Percentiles rank a stretch among this genome's conserved stretches.
Conservation (phyloP, 2,797 vertebrate genomes). For the Myoxocephalus aenaeus region DNA sequence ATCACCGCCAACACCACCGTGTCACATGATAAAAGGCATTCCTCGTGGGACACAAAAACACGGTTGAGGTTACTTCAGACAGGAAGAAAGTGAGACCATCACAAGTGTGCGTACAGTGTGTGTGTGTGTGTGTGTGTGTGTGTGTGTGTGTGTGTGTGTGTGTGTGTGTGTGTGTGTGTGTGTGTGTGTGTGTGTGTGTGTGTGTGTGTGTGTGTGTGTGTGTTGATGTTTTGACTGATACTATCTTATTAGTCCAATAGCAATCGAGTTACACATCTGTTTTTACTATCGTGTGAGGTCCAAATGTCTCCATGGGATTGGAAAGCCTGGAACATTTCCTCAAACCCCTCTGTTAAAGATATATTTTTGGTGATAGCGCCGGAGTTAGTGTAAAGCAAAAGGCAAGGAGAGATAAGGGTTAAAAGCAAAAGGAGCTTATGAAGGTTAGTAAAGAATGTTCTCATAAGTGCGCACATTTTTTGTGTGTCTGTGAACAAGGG, state of each 20-base stretch:
- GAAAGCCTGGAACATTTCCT: constrained; percentile 47
- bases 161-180: constrained; percentile 14
- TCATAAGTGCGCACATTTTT: constrained; percentile 32
- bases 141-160: constrained; percentile 22
- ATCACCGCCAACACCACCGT: constrained; percentile 44
- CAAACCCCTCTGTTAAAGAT: constrained; percentile 40
- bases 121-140: constrained; percentile 14
- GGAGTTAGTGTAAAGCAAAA: constrained; percentile 32
- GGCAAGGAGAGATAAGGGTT: constrained; percentile 30
- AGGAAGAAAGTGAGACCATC: constrained; percentile 76
- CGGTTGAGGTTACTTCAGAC: constrained; percentile 73
- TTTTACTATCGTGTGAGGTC: constrained; percentile 69
- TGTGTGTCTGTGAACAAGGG: constrained; percentile 14
- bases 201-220: constrained; percentile 20
- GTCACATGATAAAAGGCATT: constrained; percentile 81
- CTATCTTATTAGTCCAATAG: constrained; percentile 61
- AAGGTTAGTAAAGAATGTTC: constrained; percentile 50
- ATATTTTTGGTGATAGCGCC: constrained; percentile 38
- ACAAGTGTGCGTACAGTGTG: constrained; percentile 34
- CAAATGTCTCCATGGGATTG: constrained; percentile 47
- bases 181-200: constrained; percentile 22
- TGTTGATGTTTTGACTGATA: constrained; percentile 72
- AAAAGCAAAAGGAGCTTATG: constrained; percentile 37
- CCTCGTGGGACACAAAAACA: constrained; percentile 74
- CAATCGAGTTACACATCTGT: constrained; percentile 75